These are phyloP conservation scores for Tyria jacobaeae DNA, from an alignment of 2,888 invertebrate genomes.

Conservation along the genomic window DNA sequence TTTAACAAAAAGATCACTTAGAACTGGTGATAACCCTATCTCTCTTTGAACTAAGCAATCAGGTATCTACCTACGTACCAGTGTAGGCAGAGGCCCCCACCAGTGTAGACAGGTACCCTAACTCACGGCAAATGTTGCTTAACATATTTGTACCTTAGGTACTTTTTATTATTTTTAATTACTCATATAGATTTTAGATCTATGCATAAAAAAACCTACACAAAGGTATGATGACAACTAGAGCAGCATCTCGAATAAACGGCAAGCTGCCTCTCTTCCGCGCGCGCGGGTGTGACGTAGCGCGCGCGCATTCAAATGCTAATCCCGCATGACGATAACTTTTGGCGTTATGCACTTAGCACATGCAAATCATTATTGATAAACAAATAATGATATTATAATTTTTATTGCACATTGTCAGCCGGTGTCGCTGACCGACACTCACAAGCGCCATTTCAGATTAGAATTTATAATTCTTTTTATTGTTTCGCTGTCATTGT, in stretches of 20 bases:
- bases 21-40: neutral
- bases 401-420: slow-evolving; percentile 79
- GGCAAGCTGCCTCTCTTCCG: slow-evolving; percentile 12
- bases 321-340: slow-evolving; percentile 65
- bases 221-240: slow-evolving; percentile 18
- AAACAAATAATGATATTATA: slow-evolving; percentile 82
- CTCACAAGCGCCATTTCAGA: slow-evolving; percentile 58
- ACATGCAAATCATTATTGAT: slow-evolving; percentile 84
- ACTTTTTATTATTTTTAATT: no score
- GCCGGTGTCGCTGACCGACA: slow-evolving; percentile 69
- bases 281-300: slow-evolving; percentile 25
- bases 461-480: slow-evolving; percentile 75
- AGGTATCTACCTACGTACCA: no score
- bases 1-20: no score
- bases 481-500: slow-evolving; percentile 59
- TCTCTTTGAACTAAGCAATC: no score
- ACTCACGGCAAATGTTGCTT: no score
- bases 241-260: slow-evolving; percentile 2
- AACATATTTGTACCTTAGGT: no score
- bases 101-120: no score
- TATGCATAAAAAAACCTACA: slow-evolving; percentile 2
- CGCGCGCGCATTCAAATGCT: slow-evolving; percentile 74
- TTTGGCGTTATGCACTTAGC: slow-evolving; percentile 67
- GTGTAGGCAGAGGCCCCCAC: no score
- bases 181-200: no score